Conservation (phyloP, 2,888 invertebrate species). For the Oxycera nigricornis region DNA sequence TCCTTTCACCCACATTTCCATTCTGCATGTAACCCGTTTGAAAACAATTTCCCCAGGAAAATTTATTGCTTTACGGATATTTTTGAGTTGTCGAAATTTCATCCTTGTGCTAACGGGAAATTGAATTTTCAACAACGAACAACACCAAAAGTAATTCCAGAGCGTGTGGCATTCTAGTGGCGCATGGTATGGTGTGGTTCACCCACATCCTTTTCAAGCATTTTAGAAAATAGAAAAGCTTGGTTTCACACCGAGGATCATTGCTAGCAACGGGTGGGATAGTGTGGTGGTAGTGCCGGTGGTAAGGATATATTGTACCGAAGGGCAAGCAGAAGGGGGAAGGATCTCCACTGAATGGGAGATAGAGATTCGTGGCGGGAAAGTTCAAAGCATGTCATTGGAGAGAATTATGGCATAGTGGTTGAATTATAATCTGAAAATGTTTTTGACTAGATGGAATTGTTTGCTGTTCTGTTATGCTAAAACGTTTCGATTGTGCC, state of each 20-base stretch:
- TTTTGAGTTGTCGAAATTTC: conserved; percentile 38
- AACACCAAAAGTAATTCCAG: conserved; percentile 39
- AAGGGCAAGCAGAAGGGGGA: not conserved
- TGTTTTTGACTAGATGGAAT: conserved; percentile 33
- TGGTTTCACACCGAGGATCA: not conserved
- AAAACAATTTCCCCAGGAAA: conserved; percentile 31
- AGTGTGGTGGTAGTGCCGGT: not conserved
- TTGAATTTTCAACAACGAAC: conserved; percentile 35
- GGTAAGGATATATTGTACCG: not conserved
- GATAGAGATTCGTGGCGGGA: not conserved
- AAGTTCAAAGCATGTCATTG: conserved; percentile 36
- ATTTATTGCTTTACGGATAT: conserved; percentile 35
- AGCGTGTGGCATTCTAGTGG: conserved; percentile 4
- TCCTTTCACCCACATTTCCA: no score
- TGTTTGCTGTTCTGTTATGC: conserved; percentile 1
- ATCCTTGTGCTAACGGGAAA: conserved; percentile 35
- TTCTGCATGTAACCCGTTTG: conserved; percentile 15
- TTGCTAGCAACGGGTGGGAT: not conserved
- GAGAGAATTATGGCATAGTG: conserved; percentile 37
- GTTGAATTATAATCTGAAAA: conserved; percentile 35
- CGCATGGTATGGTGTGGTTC: not conserved
- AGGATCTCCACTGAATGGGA: not conserved
- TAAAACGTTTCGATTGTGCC: not conserved
- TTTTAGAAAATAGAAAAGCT: not conserved
- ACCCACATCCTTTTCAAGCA: not conserved